Evolutionary conservation across 2,797 vertebrate genomes (phyloP).

Genomic region (Onychomys torridus): DNA sequence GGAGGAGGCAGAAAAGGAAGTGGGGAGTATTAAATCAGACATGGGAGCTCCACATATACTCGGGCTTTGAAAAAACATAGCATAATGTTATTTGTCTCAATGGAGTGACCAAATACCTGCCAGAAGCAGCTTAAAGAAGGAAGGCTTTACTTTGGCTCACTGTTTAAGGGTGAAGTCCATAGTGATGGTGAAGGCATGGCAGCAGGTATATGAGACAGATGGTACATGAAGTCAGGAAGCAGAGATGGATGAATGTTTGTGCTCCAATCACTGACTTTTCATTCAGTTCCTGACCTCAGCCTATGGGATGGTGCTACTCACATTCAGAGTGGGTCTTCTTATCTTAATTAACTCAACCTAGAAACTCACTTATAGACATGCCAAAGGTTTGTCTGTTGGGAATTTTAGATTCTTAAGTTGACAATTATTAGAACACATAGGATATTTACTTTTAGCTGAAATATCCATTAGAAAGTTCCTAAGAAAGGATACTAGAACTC

Average conservation of each 20-base stretch:
- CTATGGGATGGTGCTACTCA: neutral
- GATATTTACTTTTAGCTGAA: conserved; percentile 11
- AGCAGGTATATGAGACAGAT: too few relatives aligned
- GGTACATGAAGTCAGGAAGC: neutral
- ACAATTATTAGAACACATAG: neutral
- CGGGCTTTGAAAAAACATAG: neutral
- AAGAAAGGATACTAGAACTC: neutral
- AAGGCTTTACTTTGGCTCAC: neutral
- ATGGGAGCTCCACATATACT: neutral
- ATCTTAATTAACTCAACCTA: neutral
- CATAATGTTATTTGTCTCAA: neutral
- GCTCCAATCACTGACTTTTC: neutral
- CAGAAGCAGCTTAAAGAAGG: neutral
- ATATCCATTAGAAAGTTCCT: neutral
- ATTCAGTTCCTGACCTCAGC: neutral
- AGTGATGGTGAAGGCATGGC: too few relatives aligned
- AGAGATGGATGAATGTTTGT: neutral
- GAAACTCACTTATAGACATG: neutral
- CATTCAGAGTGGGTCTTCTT: neutral
- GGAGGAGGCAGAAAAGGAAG: neutral
- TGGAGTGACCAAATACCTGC: too few relatives aligned
- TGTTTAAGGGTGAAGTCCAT: neutral
- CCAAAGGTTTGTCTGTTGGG: neutral
- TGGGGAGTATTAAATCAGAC: neutral
- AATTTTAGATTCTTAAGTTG: neutral